phyloP scores from a whole-genome alignment of 2,888 invertebrate genomes.

The Ramazzottius varieornatus region DNA sequence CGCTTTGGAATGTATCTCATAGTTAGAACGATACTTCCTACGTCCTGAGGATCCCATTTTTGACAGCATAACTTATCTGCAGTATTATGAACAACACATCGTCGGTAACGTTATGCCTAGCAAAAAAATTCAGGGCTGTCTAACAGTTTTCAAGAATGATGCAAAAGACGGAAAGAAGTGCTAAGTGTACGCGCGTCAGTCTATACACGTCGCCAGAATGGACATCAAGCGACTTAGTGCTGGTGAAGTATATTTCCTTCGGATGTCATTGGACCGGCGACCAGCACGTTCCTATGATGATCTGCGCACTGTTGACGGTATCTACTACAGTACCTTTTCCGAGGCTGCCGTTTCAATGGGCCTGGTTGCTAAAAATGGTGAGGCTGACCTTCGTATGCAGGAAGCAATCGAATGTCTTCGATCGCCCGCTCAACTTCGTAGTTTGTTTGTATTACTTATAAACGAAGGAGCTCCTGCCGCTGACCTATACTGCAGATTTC shows the following conservation, averaged over 20 bases:
- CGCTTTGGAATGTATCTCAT: neutral
- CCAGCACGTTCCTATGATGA: neutral
- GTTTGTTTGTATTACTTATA: neutral
- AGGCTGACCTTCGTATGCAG: neutral
- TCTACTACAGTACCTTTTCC: neutral
- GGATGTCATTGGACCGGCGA: neutral
- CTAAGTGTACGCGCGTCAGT: too few species aligned
- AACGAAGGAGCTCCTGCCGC: neutral
- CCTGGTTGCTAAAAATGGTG: neutral
- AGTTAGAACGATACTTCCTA: neutral
- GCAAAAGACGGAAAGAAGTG: too few species aligned
- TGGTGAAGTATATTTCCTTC: neutral
- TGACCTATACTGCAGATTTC: neutral
- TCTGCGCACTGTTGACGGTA: neutral
- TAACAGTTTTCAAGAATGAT: too few species aligned
- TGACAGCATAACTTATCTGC: neutral
- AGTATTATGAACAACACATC: neutral
- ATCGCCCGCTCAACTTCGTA: neutral
- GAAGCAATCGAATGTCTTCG: neutral
- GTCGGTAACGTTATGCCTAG: too few species aligned
- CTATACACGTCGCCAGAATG: neutral
- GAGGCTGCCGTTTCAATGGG: neutral
- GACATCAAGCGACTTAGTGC: neutral
- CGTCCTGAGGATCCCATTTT: neutral
- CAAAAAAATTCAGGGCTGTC: too few species aligned